Evolutionary conservation across 2,888 invertebrate genomes (phyloP).

Genomic region (Eilema griseolum): DNA sequence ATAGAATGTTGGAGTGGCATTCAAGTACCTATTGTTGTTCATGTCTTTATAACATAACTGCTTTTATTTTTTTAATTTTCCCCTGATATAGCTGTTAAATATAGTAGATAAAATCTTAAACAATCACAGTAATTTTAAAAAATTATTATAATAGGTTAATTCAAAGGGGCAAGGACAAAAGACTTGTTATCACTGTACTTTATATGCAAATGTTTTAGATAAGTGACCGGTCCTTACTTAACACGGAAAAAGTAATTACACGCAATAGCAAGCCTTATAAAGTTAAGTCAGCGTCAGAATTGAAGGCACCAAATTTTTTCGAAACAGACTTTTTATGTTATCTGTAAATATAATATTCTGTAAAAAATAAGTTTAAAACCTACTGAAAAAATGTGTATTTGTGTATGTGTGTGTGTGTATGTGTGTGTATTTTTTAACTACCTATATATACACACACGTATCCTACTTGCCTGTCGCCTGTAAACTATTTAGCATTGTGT

Average conservation of each 20-base stretch:
- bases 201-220: conserved; percentile 2
- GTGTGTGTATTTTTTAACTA: background rate
- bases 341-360: too few species aligned
- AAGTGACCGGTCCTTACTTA: background rate
- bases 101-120: conserved; percentile 9
- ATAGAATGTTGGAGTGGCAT: background rate
- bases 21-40: background rate
- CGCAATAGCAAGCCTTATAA: background rate
- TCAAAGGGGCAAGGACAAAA: background rate
- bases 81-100: background rate
- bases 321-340: too few species aligned
- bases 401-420: too few species aligned
- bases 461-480: background rate
- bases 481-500: background rate
- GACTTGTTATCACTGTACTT: background rate
- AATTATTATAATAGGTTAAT: background rate
- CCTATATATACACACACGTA: too few species aligned
- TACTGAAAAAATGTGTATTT: too few species aligned
- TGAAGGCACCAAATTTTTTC: too few species aligned
- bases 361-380: too few species aligned
- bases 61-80: background rate
- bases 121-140: background rate
- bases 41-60: background rate
- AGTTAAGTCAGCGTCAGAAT: too few species aligned
- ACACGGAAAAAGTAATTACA: background rate